A percentile compares a stretch with the other conserved stretches of the same genome.
These are phyloP conservation scores for Steinernema khuongi DNA, from an alignment of 1,140 invertebrate species.

Conservation along the genomic window DNA sequence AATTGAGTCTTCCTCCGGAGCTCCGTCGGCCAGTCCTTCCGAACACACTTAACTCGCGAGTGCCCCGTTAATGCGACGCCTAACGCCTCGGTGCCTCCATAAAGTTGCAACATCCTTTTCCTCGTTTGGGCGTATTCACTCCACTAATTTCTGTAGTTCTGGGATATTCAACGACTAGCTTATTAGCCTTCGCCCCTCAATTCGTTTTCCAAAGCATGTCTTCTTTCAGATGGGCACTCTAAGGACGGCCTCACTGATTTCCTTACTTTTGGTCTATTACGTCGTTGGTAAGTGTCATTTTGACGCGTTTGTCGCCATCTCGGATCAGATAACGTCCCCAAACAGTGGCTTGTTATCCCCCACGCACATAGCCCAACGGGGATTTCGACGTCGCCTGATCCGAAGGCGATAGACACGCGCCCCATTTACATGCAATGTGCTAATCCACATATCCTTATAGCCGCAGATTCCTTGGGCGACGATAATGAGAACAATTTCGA, in stretches of 20 bases:
- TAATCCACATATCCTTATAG: background rate
- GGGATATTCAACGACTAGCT: too few relatives aligned
- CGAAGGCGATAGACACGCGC: background rate
- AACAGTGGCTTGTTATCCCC: background rate
- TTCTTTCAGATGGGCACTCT: background rate
- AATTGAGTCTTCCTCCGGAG: background rate
- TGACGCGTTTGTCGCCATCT: too few relatives aligned
- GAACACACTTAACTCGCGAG: background rate
- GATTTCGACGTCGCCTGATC: background rate
- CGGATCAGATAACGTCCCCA: too few relatives aligned
- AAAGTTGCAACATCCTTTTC: background rate
- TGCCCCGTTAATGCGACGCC: background rate
- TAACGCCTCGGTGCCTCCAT: background rate
- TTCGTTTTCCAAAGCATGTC: background rate
- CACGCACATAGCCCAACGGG: background rate
- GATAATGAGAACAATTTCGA: background rate
- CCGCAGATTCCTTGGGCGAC: background rate
- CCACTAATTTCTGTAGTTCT: background rate
- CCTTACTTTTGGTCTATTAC: background rate
- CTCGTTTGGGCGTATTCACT: background rate
- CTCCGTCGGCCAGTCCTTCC: background rate
- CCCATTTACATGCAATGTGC: background rate
- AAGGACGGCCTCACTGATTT: background rate
- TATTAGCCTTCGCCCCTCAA: too few relatives aligned
- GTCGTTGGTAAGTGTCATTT: background rate